Base-by-base conservation (phyloP, 2,888 invertebrate species). In the Plemyria rubiginata region DNA sequence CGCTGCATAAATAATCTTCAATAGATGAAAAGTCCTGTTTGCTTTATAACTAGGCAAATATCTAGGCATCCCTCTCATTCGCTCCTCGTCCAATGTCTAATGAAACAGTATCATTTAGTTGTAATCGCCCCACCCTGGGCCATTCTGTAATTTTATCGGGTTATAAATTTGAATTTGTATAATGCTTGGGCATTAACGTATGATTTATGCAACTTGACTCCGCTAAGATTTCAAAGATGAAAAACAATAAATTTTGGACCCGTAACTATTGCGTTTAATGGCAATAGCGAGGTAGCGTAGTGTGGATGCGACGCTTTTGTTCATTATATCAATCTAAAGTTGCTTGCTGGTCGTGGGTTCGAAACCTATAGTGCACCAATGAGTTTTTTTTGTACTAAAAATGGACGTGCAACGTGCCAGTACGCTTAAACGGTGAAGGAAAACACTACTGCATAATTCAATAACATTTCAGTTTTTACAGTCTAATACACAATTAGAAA, bases 91-190 rank as follows among this genome's bases (percentile, higher is more conserved):
- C 51, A 45, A 48, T 58, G 54, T 46, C 74, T 86, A 88, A 90
- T 88, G 87, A 88, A 90, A 67, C 66, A 54, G 86, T 82, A 81
- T 79, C 83, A 82, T 87, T 87, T 86, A 86, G 85, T 84, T 84
- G 78, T 79, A 79, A 84, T 83, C 80, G 54, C 67, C 70, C 65
- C 60, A 64, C 70, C 68, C 66, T 81, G 82, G 86, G 83, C 84
- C 90, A 86, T 86, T 88, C 84, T 84, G 91, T 92, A 93, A 93
- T 93, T 92, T 92, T 93, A 93, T 93, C 92, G 92, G 89, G 92
- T 89, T 93, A 93, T 93, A 93, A 93, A 93, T 93, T 93, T 92
- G 91, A 92, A 92, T 92, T 92, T 92, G 92, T 92, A 92, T 92
- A 92, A 92, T 92, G 90, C 90, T 72, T 78, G 71, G 81, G 92